Evolutionary conservation across 2,888 invertebrate genomes (phyloP), one percentile per base, ranked within the genome.

Genomic region (Saturnia pavonia): DNA sequence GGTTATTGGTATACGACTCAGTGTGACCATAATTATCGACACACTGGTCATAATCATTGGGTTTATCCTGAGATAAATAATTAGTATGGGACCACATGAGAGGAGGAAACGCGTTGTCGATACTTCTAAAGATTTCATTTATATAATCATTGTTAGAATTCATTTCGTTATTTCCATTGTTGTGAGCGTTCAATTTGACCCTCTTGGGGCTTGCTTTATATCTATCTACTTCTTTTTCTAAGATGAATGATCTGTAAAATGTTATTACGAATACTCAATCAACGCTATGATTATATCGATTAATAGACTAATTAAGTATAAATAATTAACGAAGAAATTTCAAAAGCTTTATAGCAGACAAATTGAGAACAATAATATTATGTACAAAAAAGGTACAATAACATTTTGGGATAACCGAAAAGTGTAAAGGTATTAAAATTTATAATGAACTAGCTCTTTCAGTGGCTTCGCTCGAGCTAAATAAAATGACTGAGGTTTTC

Each of bases 191-290:
- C n/a, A 40, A 40, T 40, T 65, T 65, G 16, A n/a, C 7, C 11
- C 4, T 34, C n/a, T 65, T 65, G n/a, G 65, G 22, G 40, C n/a
- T 40, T 19, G 40, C 12, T 60, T 25, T 27, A 60, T 25, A 14
- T 60, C 19, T 60, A 60, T 60, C 27, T 25, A 14, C 19, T 40
- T 40, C 40, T 65, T 65, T 65, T 40, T 65, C 65, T 40, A 65
- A 65, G 11, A n/a, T 65, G 34, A 65, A n/a, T n/a, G 65, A 65
- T 65, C 65, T 65, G 65, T 40, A 65, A 65, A 34, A 40, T 40
- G 27, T 60, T 60, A 54, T 11, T 54, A 22, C 48, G 7, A 19
- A 19, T 48, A 19, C 7, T 6, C 48, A 6, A n/a, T 16, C 6
- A 34, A 34, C 34, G n/a, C n/a, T n/a, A n/a, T n/a, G n/a, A n/a